These are phyloP conservation scores for Pteruthius melanotis DNA, from an alignment of 2,113 vertebrate genomes.

Conservation along the genomic window DNA sequence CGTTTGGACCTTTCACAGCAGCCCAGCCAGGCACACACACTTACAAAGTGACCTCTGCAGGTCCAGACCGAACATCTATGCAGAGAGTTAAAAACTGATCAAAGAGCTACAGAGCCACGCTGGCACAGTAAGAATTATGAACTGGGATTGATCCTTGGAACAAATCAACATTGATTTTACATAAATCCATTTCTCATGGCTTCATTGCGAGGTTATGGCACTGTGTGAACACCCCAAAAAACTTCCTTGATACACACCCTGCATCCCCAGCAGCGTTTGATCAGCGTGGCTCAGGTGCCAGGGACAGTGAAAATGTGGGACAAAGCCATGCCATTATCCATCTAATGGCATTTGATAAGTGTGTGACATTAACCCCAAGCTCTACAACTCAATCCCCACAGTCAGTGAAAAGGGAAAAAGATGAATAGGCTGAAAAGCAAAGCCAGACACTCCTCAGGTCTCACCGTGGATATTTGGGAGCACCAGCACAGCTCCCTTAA, in stretches of 20 bases:
- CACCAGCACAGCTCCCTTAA: not conserved
- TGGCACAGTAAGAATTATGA: conserved; percentile 33
- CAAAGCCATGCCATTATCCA: not conserved
- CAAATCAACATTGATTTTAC: conserved; percentile 55
- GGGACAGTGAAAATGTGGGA: not conserved
- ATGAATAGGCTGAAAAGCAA: not conserved
- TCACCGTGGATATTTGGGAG: accelerated
- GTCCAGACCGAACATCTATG: not conserved
- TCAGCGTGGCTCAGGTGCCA: not conserved
- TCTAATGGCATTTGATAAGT: not conserved
- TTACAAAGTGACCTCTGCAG: not conserved
- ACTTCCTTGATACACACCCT: not conserved
- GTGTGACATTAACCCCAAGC: not conserved
- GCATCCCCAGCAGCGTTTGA: not conserved
- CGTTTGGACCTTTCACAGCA: not conserved
- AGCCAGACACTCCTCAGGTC: not conserved
- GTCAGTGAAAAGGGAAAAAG: not conserved
- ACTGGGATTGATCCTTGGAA: conserved; percentile 41
- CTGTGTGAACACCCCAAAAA: not conserved
- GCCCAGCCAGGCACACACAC: accelerated
- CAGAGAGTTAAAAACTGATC: not conserved
- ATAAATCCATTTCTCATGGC: not conserved
- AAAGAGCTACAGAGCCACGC: not conserved
- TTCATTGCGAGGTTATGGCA: not conserved
- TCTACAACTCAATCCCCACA: not conserved